Evolutionary conservation across 2,797 vertebrate species (phyloP).

Genomic region (Poeciliopsis presidionis): DNA sequence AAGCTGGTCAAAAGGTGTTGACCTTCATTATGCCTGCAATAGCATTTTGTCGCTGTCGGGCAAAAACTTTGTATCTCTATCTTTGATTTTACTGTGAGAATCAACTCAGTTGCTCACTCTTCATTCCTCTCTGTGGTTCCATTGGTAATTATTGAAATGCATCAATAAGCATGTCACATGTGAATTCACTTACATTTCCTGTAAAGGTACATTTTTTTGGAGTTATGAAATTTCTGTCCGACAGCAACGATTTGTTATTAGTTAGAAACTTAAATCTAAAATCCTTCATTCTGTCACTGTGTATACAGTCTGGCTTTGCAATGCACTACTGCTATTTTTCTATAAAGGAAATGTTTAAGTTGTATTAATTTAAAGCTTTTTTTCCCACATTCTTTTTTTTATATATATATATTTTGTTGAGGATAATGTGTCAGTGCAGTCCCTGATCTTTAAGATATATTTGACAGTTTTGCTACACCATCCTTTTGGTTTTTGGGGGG

Average conservation of each 20-base stretch:
- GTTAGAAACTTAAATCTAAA: constrained; percentile 12
- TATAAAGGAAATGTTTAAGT: constrained; percentile 58
- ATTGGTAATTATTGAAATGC: background rate
- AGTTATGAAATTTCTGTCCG: background rate
- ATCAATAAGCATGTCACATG: background rate
- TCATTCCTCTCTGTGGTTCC: background rate
- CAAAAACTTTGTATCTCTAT: background rate
- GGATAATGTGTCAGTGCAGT: constrained; percentile 62
- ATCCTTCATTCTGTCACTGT: constrained; percentile 41
- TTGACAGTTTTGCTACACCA: constrained; percentile 50
- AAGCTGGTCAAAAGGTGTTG: constrained; percentile 28
- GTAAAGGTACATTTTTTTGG: background rate
- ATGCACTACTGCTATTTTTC: constrained; percentile 53
- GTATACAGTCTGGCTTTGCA: constrained; percentile 44
- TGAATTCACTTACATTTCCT: background rate
- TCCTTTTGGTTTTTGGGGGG: constrained; percentile 49
- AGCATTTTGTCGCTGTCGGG: constrained; percentile 7
- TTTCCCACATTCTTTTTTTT: constrained; percentile 28
- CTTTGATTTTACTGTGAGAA: background rate
- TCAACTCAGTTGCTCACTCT: background rate
- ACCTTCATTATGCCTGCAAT: constrained; percentile 26
- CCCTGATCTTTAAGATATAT: constrained; percentile 41
- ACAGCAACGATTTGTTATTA: constrained; percentile 4
- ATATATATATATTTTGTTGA: constrained; percentile 37
- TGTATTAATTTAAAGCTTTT: constrained; percentile 57